phyloP scores from a whole-genome alignment of 1,140 invertebrate genomes.

The Zaprionus inermis region DNA sequence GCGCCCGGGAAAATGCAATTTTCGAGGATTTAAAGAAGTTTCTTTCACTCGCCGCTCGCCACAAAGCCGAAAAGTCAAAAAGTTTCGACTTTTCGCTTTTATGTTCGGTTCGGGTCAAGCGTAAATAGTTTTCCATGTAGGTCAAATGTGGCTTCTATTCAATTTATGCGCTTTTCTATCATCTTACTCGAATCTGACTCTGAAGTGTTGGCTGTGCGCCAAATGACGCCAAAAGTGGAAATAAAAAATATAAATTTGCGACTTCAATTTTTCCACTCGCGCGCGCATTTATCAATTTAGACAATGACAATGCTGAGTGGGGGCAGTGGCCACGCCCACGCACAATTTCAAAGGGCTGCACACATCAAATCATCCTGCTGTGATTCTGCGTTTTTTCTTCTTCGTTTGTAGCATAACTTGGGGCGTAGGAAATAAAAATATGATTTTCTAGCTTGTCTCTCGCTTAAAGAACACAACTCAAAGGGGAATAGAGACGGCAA shows the following conservation, averaged over 20 bases:
- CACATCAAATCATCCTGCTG: conserved; percentile 30
- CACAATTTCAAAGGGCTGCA: background rate
- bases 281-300: conserved; percentile 53
- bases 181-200: conserved; percentile 4
- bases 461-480: background rate
- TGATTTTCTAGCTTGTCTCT: conserved; percentile 15
- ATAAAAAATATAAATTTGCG: conserved; percentile 8
- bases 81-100: conserved; percentile 4
- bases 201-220: conserved; percentile 27
- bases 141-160: conserved; percentile 52
- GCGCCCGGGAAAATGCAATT: conserved; percentile 36
- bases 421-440: conserved; percentile 7
- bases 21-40: conserved; percentile 40
- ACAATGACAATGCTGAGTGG: conserved; percentile 36
- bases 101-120: conserved; percentile 30
- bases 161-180: conserved; percentile 60
- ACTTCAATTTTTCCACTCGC: conserved; percentile 31
- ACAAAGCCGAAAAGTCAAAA: conserved; percentile 30
- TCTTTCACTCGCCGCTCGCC: background rate
- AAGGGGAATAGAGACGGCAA: background rate
- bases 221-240: conserved; percentile 14
- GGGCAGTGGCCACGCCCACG: conserved; percentile 10
- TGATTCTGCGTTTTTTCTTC: conserved; percentile 24
- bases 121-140: conserved; percentile 43
- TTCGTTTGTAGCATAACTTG: background rate